Conservation (phyloP, 2,888 invertebrate genomes). For the Leptarthrus brevirostris region DNA sequence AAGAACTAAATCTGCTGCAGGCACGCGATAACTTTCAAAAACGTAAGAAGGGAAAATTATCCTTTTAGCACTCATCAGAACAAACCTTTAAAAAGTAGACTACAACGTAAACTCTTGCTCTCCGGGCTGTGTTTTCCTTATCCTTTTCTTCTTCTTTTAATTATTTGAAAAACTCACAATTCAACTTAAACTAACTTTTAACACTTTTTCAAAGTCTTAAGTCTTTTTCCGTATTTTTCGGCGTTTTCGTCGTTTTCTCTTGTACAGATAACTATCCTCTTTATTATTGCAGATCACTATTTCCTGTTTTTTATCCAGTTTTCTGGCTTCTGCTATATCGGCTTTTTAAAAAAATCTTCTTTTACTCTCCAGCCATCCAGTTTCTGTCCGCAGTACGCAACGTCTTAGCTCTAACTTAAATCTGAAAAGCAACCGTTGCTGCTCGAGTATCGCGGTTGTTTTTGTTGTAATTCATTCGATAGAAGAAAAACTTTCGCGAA, state of each 20-base stretch:
- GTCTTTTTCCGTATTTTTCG: conserved; percentile 15
- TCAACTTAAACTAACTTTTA: not conserved
- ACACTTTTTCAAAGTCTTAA: conserved; percentile 15
- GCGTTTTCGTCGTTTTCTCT: conserved; percentile 39
- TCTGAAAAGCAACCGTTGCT: not conserved
- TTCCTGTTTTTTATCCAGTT: conserved; percentile 30
- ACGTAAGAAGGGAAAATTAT: not conserved
- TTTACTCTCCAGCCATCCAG: conserved; percentile 70
- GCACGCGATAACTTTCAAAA: conserved; percentile 17
- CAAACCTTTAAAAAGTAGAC: conserved; percentile 37
- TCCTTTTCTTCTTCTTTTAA: not conserved
- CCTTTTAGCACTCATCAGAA: not conserved
- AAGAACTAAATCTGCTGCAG: not conserved
- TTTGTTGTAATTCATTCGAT: not conserved
- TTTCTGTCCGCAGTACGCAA: conserved; percentile 67
- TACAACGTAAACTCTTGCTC: not conserved
- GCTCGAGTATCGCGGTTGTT: not conserved
- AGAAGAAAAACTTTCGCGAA: conserved; percentile 45
- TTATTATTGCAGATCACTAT: conserved; percentile 15
- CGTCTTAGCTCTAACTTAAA: conserved; percentile 60
- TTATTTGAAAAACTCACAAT: conserved; percentile 4
- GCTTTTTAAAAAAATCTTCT: not conserved
- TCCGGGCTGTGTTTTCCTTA: not conserved
- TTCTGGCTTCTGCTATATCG: conserved; percentile 18
- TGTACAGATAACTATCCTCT: conserved; percentile 42